These are phyloP conservation scores for Peromyscus attwateri DNA, from an alignment of 2,797 vertebrate genomes.

Conservation along the genomic window DNA sequence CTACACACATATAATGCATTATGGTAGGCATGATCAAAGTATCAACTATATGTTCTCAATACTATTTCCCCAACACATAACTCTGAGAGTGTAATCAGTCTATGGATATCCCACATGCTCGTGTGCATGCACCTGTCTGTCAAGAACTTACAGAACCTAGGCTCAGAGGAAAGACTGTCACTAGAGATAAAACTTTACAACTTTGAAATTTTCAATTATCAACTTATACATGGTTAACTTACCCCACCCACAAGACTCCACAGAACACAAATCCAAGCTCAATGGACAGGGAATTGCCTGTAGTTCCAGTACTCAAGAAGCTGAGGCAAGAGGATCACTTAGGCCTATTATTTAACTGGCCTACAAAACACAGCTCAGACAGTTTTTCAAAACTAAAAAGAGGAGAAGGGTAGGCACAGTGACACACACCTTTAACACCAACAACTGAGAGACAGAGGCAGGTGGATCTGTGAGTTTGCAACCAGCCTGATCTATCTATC, in stretches of 20 bases:
- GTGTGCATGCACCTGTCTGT: neutral
- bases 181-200: neutral
- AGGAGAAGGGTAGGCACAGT: too few relatives aligned
- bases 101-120: neutral
- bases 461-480: too few relatives aligned
- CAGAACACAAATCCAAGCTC: neutral
- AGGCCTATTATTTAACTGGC: too few relatives aligned
- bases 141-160: neutral
- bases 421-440: neutral
- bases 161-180: neutral
- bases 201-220: constrained; percentile 20
- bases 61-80: neutral
- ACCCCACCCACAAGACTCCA: neutral
- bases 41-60: neutral
- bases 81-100: neutral
- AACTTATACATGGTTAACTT: neutral
- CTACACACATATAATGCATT: neutral
- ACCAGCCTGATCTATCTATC: neutral
- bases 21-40: neutral
- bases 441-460: neutral
- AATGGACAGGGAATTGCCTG: neutral
- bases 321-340: neutral
- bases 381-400: neutral
- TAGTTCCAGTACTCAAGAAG: neutral
- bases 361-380: neutral